A percentile compares a stretch with the other conserved stretches of the same genome.
Conservation (phyloP, 2,113 vertebrate species). For the Dasyprocta punctata region DNA sequence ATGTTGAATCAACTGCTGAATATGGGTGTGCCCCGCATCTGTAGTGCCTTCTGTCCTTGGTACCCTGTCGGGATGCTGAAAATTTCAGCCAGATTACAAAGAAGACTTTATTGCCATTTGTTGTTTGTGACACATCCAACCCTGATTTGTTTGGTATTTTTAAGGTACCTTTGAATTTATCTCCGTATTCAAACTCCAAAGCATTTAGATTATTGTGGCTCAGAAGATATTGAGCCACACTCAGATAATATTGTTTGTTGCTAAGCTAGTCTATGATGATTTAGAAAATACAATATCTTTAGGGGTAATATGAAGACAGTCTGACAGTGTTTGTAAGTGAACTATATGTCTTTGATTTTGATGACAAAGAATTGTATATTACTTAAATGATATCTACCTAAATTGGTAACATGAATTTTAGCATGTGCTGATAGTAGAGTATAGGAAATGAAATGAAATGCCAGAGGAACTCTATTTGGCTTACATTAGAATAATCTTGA, state of each 20-base stretch:
- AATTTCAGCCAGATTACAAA: too few relatives aligned
- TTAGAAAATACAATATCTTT: neutral
- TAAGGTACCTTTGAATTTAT: neutral
- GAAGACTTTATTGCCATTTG: too few relatives aligned
- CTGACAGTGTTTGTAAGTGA: neutral
- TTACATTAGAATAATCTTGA: neutral
- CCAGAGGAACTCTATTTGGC: neutral
- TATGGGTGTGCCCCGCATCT: too few relatives aligned
- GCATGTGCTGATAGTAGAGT: too few relatives aligned
- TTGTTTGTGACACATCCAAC: neutral
- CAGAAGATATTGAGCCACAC: neutral
- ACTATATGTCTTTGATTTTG: neutral
- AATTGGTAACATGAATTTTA: neutral
- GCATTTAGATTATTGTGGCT: neutral
- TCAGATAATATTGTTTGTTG: too few relatives aligned
- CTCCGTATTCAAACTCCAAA: neutral
- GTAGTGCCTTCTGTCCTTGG: too few relatives aligned
- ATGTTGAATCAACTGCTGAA: too few relatives aligned
- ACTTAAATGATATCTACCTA: neutral
- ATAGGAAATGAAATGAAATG: neutral
- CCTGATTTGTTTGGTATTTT: neutral
- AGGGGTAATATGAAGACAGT: neutral
- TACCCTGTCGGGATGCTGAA: too few relatives aligned
- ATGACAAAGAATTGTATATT: neutral
- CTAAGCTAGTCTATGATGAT: neutral